Base-by-base conservation (phyloP, 2,888 invertebrate genomes). In the Aradus depressus region DNA sequence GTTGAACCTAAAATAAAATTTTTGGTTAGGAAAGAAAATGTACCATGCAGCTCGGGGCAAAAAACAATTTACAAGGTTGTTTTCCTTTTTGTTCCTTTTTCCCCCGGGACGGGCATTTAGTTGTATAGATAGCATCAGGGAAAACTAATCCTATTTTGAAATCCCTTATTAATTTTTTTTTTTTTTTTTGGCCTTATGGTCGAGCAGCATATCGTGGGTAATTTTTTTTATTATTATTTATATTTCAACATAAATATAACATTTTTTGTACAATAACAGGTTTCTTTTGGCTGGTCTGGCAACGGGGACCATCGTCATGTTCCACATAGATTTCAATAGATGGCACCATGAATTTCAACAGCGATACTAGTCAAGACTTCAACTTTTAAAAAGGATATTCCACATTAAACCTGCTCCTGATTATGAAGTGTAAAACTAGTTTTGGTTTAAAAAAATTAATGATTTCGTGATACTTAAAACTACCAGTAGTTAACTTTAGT, bases 261-360 rank as follows among this genome's bases (percentile, higher is more conserved):
- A 50, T 54, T 62, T 58, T 59, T 49, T 60, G 71, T n/a, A n/a
- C n/a, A n/a, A 14, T 44, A 72, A n/a, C 71, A 96, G 95, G 70
- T 97, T 95, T 75, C 77, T 98, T 61, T 74, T 98, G 64, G 96
- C 96, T 62, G 98, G 98, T 49, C 75, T 98, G 52, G 91, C 95
- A 52, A 91, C 96, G 61, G 98, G 98, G 48, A 95, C 97, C 48
- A 84, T 98, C 61, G 91, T 98, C 56, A 95, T 98, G 63, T 97
- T 97, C 75, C 96, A 98, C 75, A 95, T 98, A 69, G 97, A 99
- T 72, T 99, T 99, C 76, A 98, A 98, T 72, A 77, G 90, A 66
- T 92, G 92, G 92, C 92, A 92, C 70, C 91, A 92, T 68, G 91
- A 92, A 71, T 92, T 90, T 70, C 91, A 92, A 67, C 91, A 91